Evolutionary conservation across 2,113 vertebrate species (phyloP).

Genomic region (Nothobranchius furzeri): DNA sequence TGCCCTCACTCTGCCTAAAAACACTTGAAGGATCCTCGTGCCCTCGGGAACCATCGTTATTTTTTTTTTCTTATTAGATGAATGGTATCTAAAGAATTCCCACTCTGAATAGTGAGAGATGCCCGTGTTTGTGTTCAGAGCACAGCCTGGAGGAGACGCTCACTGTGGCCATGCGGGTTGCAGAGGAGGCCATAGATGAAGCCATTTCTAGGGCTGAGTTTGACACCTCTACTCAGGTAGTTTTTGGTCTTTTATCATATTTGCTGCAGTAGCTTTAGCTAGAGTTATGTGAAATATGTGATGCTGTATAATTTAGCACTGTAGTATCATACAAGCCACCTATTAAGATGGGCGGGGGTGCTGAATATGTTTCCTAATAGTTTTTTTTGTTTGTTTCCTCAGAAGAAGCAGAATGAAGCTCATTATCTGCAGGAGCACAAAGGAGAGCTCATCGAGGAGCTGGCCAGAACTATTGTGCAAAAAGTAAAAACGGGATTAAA

Average conservation of each 20-base stretch:
- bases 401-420: constrained; percentile 93
- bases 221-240: constrained; percentile 85
- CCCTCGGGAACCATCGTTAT: no score
- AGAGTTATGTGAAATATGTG: no score
- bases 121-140: constrained; percentile 69
- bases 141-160: constrained; percentile 92
- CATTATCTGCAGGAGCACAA: constrained; percentile 89
- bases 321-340: no score
- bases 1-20: no score
- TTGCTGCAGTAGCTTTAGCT: background rate
- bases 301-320: no score
- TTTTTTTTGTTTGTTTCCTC: constrained; percentile 23
- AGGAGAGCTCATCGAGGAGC: constrained; percentile 90
- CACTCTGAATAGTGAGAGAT: background rate
- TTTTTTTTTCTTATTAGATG: background rate
- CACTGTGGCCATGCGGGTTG: constrained; percentile 89
- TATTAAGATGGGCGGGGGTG: background rate
- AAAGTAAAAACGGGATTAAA: constrained; percentile 79
- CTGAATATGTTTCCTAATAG: constrained; percentile 6
- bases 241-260: background rate
- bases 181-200: constrained; percentile 94
- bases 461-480: constrained; percentile 90
- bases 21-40: no score
- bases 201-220: constrained; percentile 91
- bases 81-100: background rate